Evolutionary conservation across 2,797 vertebrate species (phyloP), one percentile per base, ranked within the genome.

Genomic region (Cynodonichthys magdalenae): DNA sequence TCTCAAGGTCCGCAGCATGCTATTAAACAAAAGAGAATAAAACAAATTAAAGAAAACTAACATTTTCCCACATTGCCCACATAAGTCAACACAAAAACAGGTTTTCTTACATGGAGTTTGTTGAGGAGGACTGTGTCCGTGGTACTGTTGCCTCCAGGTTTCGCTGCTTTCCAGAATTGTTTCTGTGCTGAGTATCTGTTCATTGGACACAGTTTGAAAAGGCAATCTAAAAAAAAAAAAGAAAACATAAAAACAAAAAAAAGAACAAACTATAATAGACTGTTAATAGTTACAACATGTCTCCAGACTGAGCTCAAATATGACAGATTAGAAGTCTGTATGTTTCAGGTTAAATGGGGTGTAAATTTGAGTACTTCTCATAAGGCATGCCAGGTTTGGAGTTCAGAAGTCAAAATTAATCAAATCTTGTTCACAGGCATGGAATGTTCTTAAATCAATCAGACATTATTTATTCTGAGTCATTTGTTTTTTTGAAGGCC

Each of bases 141-240:
- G 0, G 97, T 98, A 89, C 91, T 98, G 92, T 97, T 98, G 34
- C 95, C 96, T 31, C 97, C 97, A 0, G 97, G 97, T 79, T 99
- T 99, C 0, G 97, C 97, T 0, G 97, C 97, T 68, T 99, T 99
- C 97, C 97, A 99, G 90, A 99, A 99, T 89, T 99, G 97, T 88
- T 99, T 99, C 81, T 99, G 97, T 56, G 97, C 97, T 0, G 97
- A 99, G 84, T 99, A 99, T 86, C 97, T 94, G 89, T 97, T 99
- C 97, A 98, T 99, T 41, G 97, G 97, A 86, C 97, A 99, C 39
- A 99, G 93, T 71, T 95, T 97, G 90, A 99, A 99, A 74, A 98
- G 95, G 92, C 97, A 99, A 78, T 99, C 97, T 99, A 47, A 28
- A n/a, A n/a, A n/a, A n/a, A n/a, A n/a, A n/a, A n/a, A n/a, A n/a